A percentile compares a stretch with the other conserved stretches of the same genome.
Conservation (phyloP, 64 coral and sea anemone species). For the Hydrozoanthus tunicans region DNA sequence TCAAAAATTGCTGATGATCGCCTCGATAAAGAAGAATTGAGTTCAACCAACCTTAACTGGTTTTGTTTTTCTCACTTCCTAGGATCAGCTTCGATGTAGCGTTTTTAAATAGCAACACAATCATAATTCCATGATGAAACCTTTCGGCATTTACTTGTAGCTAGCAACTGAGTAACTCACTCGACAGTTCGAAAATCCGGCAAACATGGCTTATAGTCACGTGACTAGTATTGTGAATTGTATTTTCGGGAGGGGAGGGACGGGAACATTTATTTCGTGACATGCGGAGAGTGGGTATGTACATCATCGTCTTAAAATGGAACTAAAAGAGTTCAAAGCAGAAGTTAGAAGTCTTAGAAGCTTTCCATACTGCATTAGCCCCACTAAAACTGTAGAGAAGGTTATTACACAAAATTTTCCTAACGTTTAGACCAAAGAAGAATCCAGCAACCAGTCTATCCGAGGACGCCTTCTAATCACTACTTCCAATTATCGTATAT, state of each 20-base stretch:
- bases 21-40: slow-evolving; percentile 1
- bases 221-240: background rate
- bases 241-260: background rate
- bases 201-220: slow-evolving; percentile 55
- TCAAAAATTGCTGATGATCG: background rate
- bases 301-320: no score
- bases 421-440: no score
- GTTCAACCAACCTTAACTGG: slow-evolving; percentile 21
- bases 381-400: no score
- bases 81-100: background rate
- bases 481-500: no score
- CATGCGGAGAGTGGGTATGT: no score
- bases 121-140: background rate
- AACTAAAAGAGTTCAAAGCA: no score
- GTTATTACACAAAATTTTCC: no score
- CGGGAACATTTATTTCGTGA: background rate
- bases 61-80: background rate
- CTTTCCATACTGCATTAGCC: no score
- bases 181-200: slow-evolving; percentile 30
- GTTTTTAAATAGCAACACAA: background rate
- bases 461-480: no score
- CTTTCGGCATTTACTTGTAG: background rate
- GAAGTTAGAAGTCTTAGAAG: no score
- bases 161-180: slow-evolving; percentile 2
- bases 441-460: no score